These are phyloP conservation scores for Agrilus mali DNA, from an alignment of 2,888 invertebrate species.

Conservation along the genomic window DNA sequence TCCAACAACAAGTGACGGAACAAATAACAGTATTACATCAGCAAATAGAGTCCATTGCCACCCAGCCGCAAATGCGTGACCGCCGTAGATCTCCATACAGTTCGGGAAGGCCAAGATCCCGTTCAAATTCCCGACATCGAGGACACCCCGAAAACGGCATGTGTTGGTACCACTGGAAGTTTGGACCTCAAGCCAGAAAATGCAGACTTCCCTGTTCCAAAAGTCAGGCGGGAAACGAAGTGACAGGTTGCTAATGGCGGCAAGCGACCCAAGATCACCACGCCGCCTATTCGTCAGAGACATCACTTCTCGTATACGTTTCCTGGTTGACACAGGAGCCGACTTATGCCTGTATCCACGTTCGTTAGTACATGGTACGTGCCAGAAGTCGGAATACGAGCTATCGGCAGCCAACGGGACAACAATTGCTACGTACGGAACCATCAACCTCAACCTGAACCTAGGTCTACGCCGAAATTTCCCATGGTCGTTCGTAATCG, in stretches of 20 bases:
- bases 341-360: constrained; percentile 16
- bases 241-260: constrained; percentile 1
- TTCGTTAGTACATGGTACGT: constrained; percentile 10
- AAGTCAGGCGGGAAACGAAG: constrained; percentile 2
- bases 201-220: constrained; percentile 9
- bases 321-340: constrained; percentile 11
- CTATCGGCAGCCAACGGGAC: constrained; percentile 24
- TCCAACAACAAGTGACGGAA: too few species aligned
- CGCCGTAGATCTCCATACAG: too few species aligned
- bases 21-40: too few species aligned
- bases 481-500: constrained; percentile 22
- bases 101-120: too few species aligned
- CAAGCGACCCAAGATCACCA: constrained; percentile 16
- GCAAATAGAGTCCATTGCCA: too few species aligned
- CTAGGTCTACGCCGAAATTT: constrained; percentile 21
- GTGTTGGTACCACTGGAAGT: constrained; percentile 11
- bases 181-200: constrained; percentile 6
- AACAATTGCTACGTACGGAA: constrained; percentile 21
- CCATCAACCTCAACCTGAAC: constrained; percentile 13
- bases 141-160: neutral
- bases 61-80: too few species aligned
- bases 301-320: constrained; percentile 12
- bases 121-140: too few species aligned
- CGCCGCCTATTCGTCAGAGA: constrained; percentile 20
- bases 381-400: constrained; percentile 14